Base-by-base conservation (phyloP, 92 coral and sea anemone species). In the Virgularia gustaviana region DNA sequence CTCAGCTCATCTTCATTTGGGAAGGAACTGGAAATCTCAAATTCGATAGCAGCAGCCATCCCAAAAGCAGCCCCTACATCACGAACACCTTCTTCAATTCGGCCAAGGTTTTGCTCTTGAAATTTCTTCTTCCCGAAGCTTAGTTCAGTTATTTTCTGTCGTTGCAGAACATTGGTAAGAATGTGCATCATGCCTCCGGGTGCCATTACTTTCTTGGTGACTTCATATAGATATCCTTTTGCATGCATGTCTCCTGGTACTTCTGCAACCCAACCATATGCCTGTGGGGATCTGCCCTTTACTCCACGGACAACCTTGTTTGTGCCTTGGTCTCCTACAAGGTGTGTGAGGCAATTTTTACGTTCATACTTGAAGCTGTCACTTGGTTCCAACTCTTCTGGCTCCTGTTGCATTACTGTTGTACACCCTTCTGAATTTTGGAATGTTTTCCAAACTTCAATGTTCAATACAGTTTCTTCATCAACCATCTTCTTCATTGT, bases 191-290 rank as follows among this genome's bases (percentile, higher is more conserved):
- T 67, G 20, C 81, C 79, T 15, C 87, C 79, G 5, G 68, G 43
- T 18, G 37, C 51, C 45, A 60, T 63, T 15, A 53, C 76, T 36
- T 83, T 83, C 32, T 74, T 58, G 54, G 51, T 43, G 3, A 77
- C 84, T 62, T 83, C 88, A 83, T 71, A 83, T 19, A 83, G 65
- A 36, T 83, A 66, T 3, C 88, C 84, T 34, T 77, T 78, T 23
- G 79, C 56, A 53, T 83, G 87, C 39, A 83, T 32, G 52, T 71
- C 87, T 24, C 88, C 81, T 27, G 88, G 88, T 10, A 78, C 47
- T 31, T 71, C 80, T 4, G 80, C 77, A 22, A 44, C 18, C 88
- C 84, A 80, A 1, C 74, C 60, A 52, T 52, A 80, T 5, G 88
- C 85, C 6, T 72, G 35, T 16, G 13, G 30, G 0, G 78, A 73